Evolutionary conservation across 2,888 invertebrate species (phyloP), one percentile per base, ranked within the genome.

Genomic region (Thecophora atra): DNA sequence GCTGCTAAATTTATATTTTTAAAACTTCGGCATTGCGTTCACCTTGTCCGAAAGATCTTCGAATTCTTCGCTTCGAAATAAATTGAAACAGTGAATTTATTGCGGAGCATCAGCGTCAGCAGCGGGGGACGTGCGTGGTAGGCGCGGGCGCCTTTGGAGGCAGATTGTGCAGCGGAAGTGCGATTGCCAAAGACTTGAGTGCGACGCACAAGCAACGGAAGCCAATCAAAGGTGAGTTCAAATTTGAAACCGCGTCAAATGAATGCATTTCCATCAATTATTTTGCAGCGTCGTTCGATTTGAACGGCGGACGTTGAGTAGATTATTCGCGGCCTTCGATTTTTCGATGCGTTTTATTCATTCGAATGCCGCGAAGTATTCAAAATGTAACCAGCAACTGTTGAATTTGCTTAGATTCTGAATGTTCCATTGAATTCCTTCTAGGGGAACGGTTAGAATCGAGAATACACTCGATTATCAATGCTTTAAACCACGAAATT

Each of bases 1-100:
- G n/a, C 54, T 64, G 21, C 56, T n/a, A 52, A 69, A 28, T 63
- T 56, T 62, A 63, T 19, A 42, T 47, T 42, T 26, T 72, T 65
- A 51, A 75, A 63, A 68, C 28, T 28, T 30, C 68, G 42, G 56
- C 65, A 58, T 19, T 51, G 26, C 26, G 21, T 7, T 11, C n/a
- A 47, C 13, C 5, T 65, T 17, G 47, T n/a, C 15, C n/a, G 21
- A 17, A n/a, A 63, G 42, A 21, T 15, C 11, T 44, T 24, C 11
- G 1, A 58, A 28, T 24, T 54, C 3, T 54, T 24, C 54, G 21
- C 6, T 54, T 15, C 19, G 8, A 21, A n/a, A 62, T 62, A 37
- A n/a, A 58, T 58, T 37, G 62, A 17, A 37, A 17, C 19, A 13
- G 64, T 5, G 44, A 15, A 64, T 15, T 13, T 56, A 7, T 21